Evolutionary conservation across 2,113 vertebrate species (phyloP).

Genomic region (Gnathochromis pfefferi): DNA sequence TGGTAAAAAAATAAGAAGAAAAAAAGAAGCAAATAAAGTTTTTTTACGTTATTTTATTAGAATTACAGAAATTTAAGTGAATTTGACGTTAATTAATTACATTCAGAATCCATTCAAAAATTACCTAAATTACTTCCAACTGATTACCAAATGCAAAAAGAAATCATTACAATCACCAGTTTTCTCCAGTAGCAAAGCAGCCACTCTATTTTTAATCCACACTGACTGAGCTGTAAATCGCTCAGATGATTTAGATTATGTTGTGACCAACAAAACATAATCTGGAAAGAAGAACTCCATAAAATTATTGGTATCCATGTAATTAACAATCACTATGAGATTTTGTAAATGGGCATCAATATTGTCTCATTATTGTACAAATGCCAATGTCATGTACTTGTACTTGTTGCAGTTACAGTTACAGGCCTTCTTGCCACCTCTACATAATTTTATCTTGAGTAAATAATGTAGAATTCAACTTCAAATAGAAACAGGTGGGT

Average conservation of each 20-base stretch:
- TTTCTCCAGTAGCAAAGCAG: not conserved
- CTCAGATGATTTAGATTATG: not conserved
- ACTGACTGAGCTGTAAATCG: rapidly evolving
- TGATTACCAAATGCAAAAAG: not conserved
- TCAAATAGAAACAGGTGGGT: not conserved
- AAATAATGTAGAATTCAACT: not conserved
- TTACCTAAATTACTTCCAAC: not conserved
- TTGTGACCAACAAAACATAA: not conserved
- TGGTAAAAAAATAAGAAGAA: not conserved
- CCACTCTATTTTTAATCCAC: not conserved
- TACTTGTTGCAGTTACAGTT: not conserved
- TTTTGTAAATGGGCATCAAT: rapidly evolving
- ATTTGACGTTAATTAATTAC: not conserved
- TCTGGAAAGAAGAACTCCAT: not conserved
- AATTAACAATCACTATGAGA: not conserved
- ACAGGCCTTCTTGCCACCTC: not conserved
- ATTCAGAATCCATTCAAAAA: not conserved
- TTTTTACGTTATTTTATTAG: not conserved
- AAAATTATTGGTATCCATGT: not conserved
- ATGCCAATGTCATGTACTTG: not conserved
- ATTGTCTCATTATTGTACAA: not conserved
- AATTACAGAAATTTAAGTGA: not conserved
- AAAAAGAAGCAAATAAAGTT: not conserved
- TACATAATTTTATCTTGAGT: not conserved
- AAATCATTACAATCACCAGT: not conserved